Evolutionary conservation across 2,888 invertebrate species (phyloP).

Genomic region (Himalopsyche kuldschensis): DNA sequence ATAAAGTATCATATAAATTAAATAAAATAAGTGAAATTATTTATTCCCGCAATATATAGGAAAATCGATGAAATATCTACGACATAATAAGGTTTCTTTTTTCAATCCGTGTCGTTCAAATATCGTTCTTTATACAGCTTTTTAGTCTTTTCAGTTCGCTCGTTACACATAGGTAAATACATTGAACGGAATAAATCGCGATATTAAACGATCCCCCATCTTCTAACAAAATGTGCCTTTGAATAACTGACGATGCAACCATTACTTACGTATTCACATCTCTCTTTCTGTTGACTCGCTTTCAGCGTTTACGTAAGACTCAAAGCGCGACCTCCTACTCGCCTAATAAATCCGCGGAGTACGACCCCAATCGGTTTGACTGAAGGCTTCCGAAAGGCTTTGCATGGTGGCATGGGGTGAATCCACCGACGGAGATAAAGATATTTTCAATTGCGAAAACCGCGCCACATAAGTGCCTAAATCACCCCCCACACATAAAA

Average conservation of each 20-base stretch:
- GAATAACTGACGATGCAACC: not conserved
- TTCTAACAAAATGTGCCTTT: not conserved
- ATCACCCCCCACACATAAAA: not conserved
- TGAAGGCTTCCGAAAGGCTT: not conserved
- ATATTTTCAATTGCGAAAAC: not conserved
- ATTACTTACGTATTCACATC: not conserved
- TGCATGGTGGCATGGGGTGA: not conserved
- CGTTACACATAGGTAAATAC: not conserved
- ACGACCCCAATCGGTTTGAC: not conserved
- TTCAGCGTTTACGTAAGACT: not conserved
- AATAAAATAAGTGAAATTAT: no score
- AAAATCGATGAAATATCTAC: no score
- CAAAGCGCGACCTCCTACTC: not conserved
- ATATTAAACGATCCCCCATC: not conserved
- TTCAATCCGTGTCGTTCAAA: not conserved
- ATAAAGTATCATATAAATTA: no score
- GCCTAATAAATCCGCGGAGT: not conserved
- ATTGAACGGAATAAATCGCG: not conserved
- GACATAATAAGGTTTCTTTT: no score
- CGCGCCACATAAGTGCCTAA: not conserved
- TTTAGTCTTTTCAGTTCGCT: not conserved
- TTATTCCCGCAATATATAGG: no score
- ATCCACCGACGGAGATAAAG: not conserved
- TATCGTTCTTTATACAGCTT: not conserved
- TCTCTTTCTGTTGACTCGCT: not conserved